Base-by-base conservation (phyloP, 2,797 vertebrate species). In the Gadopsis marmoratus region DNA sequence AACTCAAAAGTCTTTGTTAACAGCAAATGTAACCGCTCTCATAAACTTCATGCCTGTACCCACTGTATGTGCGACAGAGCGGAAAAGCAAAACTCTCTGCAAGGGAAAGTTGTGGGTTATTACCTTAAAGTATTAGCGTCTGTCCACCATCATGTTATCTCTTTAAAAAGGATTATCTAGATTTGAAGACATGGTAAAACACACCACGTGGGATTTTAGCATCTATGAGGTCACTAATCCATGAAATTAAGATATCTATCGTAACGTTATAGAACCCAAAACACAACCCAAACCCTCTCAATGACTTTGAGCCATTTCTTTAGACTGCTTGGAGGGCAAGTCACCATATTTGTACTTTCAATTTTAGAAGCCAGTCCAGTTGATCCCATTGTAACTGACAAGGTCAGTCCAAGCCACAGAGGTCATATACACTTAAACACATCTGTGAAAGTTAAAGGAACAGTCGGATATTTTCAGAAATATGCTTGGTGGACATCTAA, bases 161-260 rank as follows among this genome's bases (percentile, higher is more conserved):
- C 23, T 65, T 56, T 74, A 73, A 74, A 86, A 62, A 47, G 62
- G 70, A 86, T 83, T 74, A 85, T 74, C 63, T 51, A 62, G 69
- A 88, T 87, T 72, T 80, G 53, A 82, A 81, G 50, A 58, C 37
- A 19, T 31, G 61, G 48, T 71, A 47, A 66, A 69, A 80, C 48
- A 59, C 70, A 72, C 26, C 35, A 74, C 47, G 51, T 59, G 45
- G 60, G 55, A 75, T 45, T 71, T 72, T 19, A 62, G 29, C 35
- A 37, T 3, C 58, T 33, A 23, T 59, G 65, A 79, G 43, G 59
- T 59, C 74, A 73, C 53, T 81, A 83, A 87, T 82, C 82, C 81
- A 53, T 76, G 68, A 90, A 90, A 87, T 86, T 72, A 82, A 86
- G 63, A 82, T 74, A 39, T 59, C 17, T 82, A 65, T 64, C 68